Percentiles rank a stretch among this genome's conserved stretches.
Conservation (phyloP, 2,797 vertebrate genomes). For the Anas capensis region DNA sequence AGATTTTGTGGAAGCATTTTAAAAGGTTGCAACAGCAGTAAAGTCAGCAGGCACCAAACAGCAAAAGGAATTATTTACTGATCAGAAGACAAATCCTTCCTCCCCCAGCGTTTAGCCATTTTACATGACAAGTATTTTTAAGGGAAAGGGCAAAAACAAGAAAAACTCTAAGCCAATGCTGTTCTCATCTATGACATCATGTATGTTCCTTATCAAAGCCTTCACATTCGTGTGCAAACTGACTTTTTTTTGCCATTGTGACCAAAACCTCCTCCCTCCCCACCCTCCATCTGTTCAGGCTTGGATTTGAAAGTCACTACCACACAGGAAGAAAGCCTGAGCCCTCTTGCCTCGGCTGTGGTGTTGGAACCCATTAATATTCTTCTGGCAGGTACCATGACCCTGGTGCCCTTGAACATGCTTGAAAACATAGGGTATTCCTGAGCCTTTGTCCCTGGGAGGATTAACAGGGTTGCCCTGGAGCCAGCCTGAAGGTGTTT, state of each 20-base stretch:
- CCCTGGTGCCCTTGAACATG: conserved; percentile 48
- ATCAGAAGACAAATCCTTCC: neutral
- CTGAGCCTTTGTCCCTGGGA: conserved; percentile 56
- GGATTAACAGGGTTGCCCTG: conserved; percentile 59
- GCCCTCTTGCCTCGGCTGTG: neutral
- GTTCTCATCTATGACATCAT: neutral
- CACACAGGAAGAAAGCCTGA: neutral
- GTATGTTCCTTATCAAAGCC: conserved; percentile 11
- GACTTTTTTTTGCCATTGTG: neutral
- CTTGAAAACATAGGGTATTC: neutral
- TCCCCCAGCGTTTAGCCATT: neutral
- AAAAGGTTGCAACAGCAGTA: conserved; percentile 22
- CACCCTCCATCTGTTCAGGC: neutral
- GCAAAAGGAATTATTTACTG: conserved; percentile 32
- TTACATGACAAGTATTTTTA: neutral
- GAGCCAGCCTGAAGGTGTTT: conserved; percentile 59
- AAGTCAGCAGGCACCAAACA: conserved; percentile 11
- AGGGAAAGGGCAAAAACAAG: neutral
- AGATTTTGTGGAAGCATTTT: conserved; percentile 43
- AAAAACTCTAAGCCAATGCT: neutral
- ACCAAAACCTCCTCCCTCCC: neutral
- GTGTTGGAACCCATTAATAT: conserved; percentile 30
- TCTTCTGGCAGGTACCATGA: conserved; percentile 41
- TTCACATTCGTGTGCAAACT: neutral
- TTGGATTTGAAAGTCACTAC: neutral